Evolutionary conservation across 2,797 vertebrate species (phyloP), one percentile per base, ranked within the genome.

Genomic region (Pteropus rufus): DNA sequence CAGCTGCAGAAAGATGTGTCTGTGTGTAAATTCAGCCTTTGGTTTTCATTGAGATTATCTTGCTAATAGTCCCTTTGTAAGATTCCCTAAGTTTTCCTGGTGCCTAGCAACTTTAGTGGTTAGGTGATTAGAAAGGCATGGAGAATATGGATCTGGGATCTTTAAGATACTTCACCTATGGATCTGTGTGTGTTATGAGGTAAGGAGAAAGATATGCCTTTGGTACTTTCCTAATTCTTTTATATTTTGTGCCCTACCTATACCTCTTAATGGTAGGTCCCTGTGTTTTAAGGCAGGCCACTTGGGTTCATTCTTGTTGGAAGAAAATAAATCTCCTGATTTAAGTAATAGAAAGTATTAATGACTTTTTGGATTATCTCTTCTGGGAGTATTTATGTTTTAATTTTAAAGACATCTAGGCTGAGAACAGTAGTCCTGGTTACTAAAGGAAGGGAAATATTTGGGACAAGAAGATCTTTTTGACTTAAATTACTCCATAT

Each of bases 21-120:
- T 29, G 10, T 58, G 21, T 81, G 4, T 93, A 39, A 84, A 76
- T 89, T 75, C 60, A 85, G n/a, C 64, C 52, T 88, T 96, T 46
- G 64, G 36, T 70, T 93, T 96, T 93, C 62, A 89, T 80, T 89
- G 69, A 62, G 49, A 85, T 85, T 72, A 56, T 92, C 56, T 67
- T 89, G 34, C 73, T 73, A 76, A 56, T 84, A 34, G 15, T 60
- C 19, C 15, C 10, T 87, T 85, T 70, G 49, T 76, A 72, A 76
- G 29, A 39, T 81, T 94, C 49, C 15, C 16, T 77, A 44, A 39
- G 19, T 79, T 94, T 93, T 77, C 56, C 69, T 56, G 39, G 58
- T 93, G 19, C 36, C 52, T 89, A 26, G 29, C 72, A 64, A 58
- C n/a, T 39, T 91, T 39, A 41, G 49, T 69, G 18, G 72, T 86